Evolutionary conservation across 2,797 vertebrate species (phyloP).

Genomic region (Rhadinocentrus ornatus): DNA sequence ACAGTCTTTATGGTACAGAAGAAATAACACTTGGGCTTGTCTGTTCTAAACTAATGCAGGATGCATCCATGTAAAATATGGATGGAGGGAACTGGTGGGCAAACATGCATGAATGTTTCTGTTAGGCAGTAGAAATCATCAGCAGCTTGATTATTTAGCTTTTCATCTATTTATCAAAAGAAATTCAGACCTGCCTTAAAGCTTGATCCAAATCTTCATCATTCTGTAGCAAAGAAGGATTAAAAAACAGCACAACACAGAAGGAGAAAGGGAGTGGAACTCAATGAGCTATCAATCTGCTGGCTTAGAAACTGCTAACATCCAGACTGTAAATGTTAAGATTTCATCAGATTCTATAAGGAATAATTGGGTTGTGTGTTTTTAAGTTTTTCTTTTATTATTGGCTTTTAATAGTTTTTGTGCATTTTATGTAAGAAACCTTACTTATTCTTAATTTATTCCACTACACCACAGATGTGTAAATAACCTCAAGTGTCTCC

Average conservation of each 20-base stretch:
- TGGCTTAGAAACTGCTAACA: not conserved
- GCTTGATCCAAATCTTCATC: not conserved
- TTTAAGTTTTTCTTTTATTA: not conserved
- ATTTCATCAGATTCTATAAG: not conserved
- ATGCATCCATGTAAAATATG: not conserved
- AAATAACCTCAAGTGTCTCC: constrained; percentile 3
- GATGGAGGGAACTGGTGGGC: not conserved
- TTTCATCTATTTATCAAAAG: not conserved
- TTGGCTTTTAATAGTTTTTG: not conserved
- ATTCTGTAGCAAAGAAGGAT: not conserved
- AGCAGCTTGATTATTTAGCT: not conserved
- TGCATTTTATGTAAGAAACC: not conserved
- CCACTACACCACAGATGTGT: not conserved
- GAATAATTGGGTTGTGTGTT: not conserved
- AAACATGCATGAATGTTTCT: not conserved
- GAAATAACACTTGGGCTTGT: not conserved
- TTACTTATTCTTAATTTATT: not conserved
- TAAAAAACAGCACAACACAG: not conserved
- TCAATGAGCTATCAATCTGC: not conserved
- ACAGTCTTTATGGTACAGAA: not conserved
- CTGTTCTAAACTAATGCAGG: not conserved
- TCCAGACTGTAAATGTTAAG: not conserved
- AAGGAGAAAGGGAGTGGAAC: not conserved
- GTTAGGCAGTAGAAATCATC: not conserved
- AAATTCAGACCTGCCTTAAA: not conserved